Base-by-base conservation (phyloP, 2,888 invertebrate species). In the Agriopis aurantiaria region DNA sequence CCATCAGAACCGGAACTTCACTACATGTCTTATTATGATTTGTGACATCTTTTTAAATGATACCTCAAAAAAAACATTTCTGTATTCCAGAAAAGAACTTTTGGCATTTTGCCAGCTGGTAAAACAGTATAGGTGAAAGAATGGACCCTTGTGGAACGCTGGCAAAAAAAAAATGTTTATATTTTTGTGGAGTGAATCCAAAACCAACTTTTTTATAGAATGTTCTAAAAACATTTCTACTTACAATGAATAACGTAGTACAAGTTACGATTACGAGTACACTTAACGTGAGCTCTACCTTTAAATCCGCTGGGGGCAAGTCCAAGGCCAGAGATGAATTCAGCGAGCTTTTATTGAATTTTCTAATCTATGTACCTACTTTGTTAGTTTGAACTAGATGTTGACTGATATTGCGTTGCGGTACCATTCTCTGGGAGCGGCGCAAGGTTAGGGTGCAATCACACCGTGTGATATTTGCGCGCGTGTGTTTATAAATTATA, bases 1-100 rank as follows among this genome's bases (percentile, higher is more conserved):
- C 69, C 68, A 71, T 71, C 73, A 63, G 63, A 8, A 57, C 51
- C 56, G 33, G 67, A 41, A 52, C 40, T 40, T 58, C 33, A 62
- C 46, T 43, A 57, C 43, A 45, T 40, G 45, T 8, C n/a, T 63
- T 55, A 33, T 33, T 5, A 23, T 63, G 40, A 9, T 41, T 9
- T 14, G 14, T 43, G 10, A 14, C 5, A 8, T 23, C 17, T 14
- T 49, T 8, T 14, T 12, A 46, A 12, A 12, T 12, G 10, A 5
- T 12, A 46, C 11, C 2, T 9, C 10, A 12, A 11, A 12, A 46
- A 46, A 46, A 12, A 46, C 0, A 46, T 0, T 12, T 2, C 14
- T 12, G 6, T n/a, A 17, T 51, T 14, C 51, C 14, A 8, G 8
- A 51, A 51, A 4, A 52, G 48, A 8, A 11, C n/a, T 48, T 48